Percentiles rank a stretch among this genome's conserved stretches.
These are phyloP conservation scores for Xestia xanthographa DNA, from an alignment of 2,888 invertebrate species.

Conservation along the genomic window DNA sequence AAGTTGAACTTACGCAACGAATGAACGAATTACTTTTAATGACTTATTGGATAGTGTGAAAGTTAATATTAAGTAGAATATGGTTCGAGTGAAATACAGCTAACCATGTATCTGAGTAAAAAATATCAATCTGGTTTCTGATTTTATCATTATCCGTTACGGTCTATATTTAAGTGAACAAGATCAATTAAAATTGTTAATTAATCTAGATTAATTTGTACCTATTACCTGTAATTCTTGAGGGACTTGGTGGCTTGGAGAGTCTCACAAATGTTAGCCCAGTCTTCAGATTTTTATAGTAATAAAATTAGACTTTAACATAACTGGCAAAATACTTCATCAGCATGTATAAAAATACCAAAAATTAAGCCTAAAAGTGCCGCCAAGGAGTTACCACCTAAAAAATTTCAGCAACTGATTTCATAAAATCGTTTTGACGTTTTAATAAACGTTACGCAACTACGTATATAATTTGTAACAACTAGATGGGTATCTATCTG, in stretches of 20 bases:
- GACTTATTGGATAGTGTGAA: not conserved
- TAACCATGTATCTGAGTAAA: no score
- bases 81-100: not conserved
- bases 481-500: constrained; percentile 49
- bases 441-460: constrained; percentile 8
- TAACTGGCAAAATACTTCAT: not conserved
- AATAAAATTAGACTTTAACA: not conserved
- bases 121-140: not conserved
- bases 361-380: not conserved
- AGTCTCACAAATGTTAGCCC: not conserved
- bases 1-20: constrained; percentile 25
- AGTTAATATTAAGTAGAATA: not conserved
- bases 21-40: not conserved
- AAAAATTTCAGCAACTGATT: not conserved
- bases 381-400: no score
- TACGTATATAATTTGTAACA: constrained; percentile 35
- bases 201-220: not conserved
- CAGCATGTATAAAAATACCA: not conserved
- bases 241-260: no score
- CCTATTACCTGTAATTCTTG: no score
- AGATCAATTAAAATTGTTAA: not conserved
- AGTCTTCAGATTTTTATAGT: not conserved
- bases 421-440: not conserved
- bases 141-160: not conserved
- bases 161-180: not conserved